Base-by-base conservation (phyloP, 1,140 invertebrate genomes). In the Theocolax elegans region DNA sequence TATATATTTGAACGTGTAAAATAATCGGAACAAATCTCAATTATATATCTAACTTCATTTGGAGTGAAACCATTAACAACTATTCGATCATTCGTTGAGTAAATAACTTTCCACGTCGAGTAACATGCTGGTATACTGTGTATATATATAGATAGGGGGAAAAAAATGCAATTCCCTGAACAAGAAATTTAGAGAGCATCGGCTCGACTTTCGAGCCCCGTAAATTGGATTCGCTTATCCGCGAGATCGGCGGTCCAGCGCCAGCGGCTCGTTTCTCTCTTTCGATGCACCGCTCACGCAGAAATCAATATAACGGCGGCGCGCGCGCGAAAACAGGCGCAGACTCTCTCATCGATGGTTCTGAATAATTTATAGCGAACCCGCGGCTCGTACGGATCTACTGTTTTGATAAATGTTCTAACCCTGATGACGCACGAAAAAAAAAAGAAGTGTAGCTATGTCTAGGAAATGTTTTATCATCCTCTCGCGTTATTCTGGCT, bases 291-390 rank as follows among this genome's bases (percentile, higher is more conserved):
- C 12, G 17, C 27, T 59, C 54, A 38, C 27, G 40, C 53, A 46
- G n/a, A 48, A 67, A 67, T 67, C 64, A 58, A 58, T 67, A 67
- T 48, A 58, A 67, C 35, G 13, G 51, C 13, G 53, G 25, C 53
- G 35, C n/a, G 44, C n/a, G 15, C 4, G 17, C 31, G 29, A 51
- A 4, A 1, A n/a, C 29, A 17, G 49, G 12, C 29, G 10, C 42
- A n/a, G 21, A 1, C 51, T 56, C 42, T 53, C 40, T 56, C 31
- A 38, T 67, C 17, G 27, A 59, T 25, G 59, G 40, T 13, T n/a
- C 29, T 59, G 65, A 67, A 67, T 67, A 48, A 67, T 49, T 67
- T 48, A 59, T 67, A n/a, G 54, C n/a, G n/a, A n/a, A n/a, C n/a
- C n/a, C n/a, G n/a, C n/a, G 6, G 23, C 31, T 7, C n/a, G 54